Evolutionary conservation across 1,140 invertebrate species (phyloP), one percentile per base, ranked within the genome.

Genomic region (Megathymus violae): DNA sequence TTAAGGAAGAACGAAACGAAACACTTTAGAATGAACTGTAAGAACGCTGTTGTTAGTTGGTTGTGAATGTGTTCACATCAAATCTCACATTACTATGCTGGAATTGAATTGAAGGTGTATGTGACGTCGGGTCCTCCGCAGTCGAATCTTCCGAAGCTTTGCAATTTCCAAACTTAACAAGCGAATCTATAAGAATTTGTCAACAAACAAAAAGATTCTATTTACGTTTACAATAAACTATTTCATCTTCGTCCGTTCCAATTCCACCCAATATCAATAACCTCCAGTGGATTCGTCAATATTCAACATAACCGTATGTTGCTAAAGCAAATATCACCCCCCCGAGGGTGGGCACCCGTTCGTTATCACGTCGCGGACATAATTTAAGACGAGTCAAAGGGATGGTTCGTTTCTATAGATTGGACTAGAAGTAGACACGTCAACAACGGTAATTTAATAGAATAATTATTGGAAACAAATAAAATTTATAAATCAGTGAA

Each of bases 341-440:
- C 25, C 13, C 27, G 11, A 13, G 25, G 11, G 25, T 11, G 31
- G 15, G 27, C 47, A 25, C 47, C 47, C 27, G 47, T 51, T 51
- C 47, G 47, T 51, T 51, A 51, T 51, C 47, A 51, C 47, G 47
- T 51, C 47, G 47, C 47, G 47, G 47, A 51, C 47, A 51, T 51
- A 34, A 51, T 51, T 51, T 51, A 51, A 51, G 47, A 51, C 27
- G 47, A 51, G 47, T 51, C 47, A 51, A 51, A 51, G 47, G 47
- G 47, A 51, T 51, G 47, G 15, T 36, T 51, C 41, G 16, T 51
- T 36, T 15, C 47, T 15, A 51, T 15, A 51, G 27, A 36, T 1
- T 7, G 7, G 11, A 15, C 0, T 5, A 47, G 11, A 6, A 14
- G 9, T 27, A 47, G 19, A 47, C 22, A 3, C 5, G 44, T 11